Conservation (phyloP, 1,140 invertebrate genomes). For the Caenorhabditis brenneri region DNA sequence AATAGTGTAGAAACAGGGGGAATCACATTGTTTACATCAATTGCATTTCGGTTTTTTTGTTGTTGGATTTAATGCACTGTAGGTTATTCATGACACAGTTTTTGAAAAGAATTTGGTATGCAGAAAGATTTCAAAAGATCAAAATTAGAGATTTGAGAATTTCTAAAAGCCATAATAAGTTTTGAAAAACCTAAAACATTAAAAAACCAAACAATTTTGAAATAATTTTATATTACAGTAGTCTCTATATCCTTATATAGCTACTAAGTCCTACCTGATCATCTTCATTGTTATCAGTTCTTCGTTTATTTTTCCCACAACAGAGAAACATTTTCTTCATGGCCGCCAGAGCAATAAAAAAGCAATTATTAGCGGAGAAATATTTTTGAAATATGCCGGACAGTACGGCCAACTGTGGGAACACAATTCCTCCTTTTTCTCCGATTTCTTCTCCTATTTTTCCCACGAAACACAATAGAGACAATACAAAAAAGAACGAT, state of each 20-base stretch:
- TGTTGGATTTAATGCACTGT: neutral
- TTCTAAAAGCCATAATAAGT: too few species aligned
- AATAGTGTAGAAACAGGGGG: neutral
- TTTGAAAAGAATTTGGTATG: too few species aligned
- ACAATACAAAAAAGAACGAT: slow-evolving; percentile 21
- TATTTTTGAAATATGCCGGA: neutral
- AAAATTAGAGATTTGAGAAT: too few species aligned
- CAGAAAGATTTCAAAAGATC: too few species aligned
- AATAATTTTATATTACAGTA: too few species aligned
- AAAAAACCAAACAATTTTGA: too few species aligned
- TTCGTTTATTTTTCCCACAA: neutral
- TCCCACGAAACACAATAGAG: slow-evolving; percentile 22
- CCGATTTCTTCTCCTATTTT: neutral
- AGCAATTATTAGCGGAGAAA: neutral
- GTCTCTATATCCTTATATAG: too few species aligned
- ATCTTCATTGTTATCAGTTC: neutral
- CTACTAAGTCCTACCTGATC: neutral
- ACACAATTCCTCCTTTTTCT: neutral
- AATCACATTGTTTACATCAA: slow-evolving; percentile 21
- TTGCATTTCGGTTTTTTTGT: neutral
- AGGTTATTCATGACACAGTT: neutral
- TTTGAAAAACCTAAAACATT: too few species aligned
- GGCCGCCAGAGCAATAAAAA: neutral
- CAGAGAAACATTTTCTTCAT: neutral
- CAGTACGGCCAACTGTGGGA: neutral